Conservation (phyloP, 2,113 vertebrate genomes). For the Mustela lutreola region DNA sequence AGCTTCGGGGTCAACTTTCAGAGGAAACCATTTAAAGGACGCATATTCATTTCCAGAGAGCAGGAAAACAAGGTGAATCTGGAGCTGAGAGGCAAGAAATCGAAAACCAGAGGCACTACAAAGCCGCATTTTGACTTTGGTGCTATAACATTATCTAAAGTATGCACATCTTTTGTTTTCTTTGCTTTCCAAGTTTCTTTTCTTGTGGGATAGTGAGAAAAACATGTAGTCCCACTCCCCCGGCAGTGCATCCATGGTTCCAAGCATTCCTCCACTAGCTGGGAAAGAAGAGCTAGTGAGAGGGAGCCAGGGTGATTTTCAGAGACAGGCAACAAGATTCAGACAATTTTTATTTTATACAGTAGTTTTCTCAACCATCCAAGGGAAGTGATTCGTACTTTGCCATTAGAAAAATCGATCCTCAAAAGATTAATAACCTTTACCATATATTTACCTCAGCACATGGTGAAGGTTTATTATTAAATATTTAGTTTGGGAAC, state of each 20-base stretch:
- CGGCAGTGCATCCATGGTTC: background rate
- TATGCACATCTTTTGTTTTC: background rate
- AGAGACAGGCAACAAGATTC: slow-evolving; percentile 13
- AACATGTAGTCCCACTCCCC: background rate
- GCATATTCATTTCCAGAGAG: background rate
- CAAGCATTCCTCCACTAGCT: background rate
- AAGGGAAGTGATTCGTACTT: background rate
- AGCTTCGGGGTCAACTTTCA: background rate
- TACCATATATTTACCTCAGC: background rate
- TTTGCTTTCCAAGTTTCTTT: background rate
- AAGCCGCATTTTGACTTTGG: background rate
- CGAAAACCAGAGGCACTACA: too few relatives aligned
- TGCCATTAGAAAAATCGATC: background rate
- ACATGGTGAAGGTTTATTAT: background rate
- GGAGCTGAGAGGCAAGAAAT: background rate
- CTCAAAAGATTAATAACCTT: background rate
- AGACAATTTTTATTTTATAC: background rate
- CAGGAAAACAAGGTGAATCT: background rate
- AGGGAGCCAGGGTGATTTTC: background rate
- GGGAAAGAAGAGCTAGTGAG: background rate
- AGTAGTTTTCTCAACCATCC: background rate
- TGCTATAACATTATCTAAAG: background rate
- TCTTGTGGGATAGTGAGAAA: background rate
- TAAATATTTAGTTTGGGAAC: background rate
- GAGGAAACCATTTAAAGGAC: background rate